Evolutionary conservation across 2,113 vertebrate species (phyloP).

Genomic region (Ovibos moschatus): DNA sequence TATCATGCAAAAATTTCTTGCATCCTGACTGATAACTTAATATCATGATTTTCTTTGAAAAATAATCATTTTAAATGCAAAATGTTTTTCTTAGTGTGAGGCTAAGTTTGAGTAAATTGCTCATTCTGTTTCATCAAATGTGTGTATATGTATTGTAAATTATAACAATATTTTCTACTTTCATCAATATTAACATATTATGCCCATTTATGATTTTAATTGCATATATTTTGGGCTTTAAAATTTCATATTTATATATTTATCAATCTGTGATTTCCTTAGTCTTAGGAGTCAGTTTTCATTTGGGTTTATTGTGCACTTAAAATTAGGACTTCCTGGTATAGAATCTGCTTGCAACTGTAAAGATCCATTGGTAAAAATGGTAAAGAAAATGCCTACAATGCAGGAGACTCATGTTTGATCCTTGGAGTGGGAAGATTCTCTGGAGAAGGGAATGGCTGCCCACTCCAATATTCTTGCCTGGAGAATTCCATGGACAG

Average conservation of each 20-base stretch:
- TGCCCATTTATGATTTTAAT: neutral
- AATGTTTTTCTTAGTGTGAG: neutral
- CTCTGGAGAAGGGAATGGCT: neutral
- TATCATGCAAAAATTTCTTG: neutral
- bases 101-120: neutral
- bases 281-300: neutral
- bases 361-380: neutral
- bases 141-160: neutral
- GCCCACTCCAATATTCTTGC: neutral
- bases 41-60: neutral
- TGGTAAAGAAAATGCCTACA: neutral
- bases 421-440: neutral
- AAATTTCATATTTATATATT: neutral
- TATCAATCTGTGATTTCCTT: neutral
- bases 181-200: neutral
- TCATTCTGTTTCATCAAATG: neutral
- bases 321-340: neutral
- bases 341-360: neutral
- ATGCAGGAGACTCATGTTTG: neutral
- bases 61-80: neutral
- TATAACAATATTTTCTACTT: neutral
- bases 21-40: neutral
- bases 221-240: neutral
- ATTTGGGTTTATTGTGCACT: neutral
- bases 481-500: neutral